Evolutionary conservation across 2,113 vertebrate genomes (phyloP), one percentile per base, ranked within the genome.

Genomic region (Lampris megalopsis): DNA sequence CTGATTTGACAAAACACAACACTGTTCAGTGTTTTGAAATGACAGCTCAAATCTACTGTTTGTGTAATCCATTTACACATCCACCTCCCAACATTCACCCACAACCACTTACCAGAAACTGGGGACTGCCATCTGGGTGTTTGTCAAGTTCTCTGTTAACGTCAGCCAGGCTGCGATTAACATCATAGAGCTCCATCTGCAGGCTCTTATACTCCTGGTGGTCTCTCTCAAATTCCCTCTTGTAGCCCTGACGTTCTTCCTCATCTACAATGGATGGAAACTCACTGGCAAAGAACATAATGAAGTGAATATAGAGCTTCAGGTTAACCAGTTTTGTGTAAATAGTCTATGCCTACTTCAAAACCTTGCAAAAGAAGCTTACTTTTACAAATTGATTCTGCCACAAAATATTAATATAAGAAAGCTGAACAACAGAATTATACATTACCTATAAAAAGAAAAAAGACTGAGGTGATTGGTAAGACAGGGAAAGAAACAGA

Each of bases 151-250:
- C 91, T 77, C 83, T 83, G 85, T 95, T 88, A 60, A 95, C 75
- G 6, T 88, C 84, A 2, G 90, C 86, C 37, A 95, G 73, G 4
- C 92, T 89, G 68, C 89, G 93, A 78, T 92, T 95, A 36, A 97
- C 71, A n/a, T 92, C 78, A 47, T 97, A 94, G 35, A 96, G 87
- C 66, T 95, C 94, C 2, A 83, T 91, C 86, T 97, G 95, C 60
- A 97, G 88, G 47, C 36, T 74, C 59, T 94, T 95, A 64, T 94
- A 96, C 72, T 97, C 94, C 73, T 94, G 93, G 2, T 96, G 92
- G 43, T 94, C 80, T 36, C 36, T 77, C 72, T 97, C 96, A 86
- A 96, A 96, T 45, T 94, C 93, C 9, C 81, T 87, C 72, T 96
- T 96, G 83, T 96, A 95, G 43, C 64, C 71, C 67, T 95, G 81